These are phyloP conservation scores for Arion vulgaris DNA, from an alignment of 1,140 invertebrate species.

Conservation along the genomic window DNA sequence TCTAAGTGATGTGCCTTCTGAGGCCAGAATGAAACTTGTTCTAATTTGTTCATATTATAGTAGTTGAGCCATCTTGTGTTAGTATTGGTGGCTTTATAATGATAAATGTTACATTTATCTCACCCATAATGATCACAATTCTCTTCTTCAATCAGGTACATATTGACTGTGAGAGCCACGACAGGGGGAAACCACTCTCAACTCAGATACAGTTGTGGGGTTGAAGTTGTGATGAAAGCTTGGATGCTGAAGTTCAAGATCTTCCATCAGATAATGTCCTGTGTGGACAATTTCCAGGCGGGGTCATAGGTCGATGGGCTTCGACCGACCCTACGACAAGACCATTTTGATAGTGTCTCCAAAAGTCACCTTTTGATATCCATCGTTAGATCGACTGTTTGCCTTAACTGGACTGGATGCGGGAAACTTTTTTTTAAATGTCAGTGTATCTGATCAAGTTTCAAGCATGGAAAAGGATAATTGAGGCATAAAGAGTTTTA, in stretches of 20 bases:
- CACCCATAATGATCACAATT: not conserved
- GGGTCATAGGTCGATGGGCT: conserved; percentile 90
- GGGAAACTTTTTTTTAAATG: conserved; percentile 88
- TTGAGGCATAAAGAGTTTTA: conserved; percentile 86
- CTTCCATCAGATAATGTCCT: conserved; percentile 90
- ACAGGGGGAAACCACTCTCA: conserved; percentile 92
- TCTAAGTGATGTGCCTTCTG: no score
- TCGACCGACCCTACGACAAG: conserved; percentile 93
- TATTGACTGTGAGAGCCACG: conserved; percentile 88
- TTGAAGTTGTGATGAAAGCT: conserved; percentile 92
- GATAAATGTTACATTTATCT: no score
- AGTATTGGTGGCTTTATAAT: no score
- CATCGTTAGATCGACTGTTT: conserved; percentile 84
- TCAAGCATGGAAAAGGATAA: conserved; percentile 76
- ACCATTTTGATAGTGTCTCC: conserved; percentile 82
- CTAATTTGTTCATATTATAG: no score
- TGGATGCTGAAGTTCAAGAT: conserved; percentile 90
- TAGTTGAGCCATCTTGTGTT: no score
- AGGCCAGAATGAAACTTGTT: no score
- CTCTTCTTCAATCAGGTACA: conserved; percentile 77
- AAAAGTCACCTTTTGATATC: conserved; percentile 83
- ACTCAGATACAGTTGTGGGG: conserved; percentile 89
- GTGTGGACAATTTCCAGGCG: conserved; percentile 92
- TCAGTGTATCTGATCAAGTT: conserved; percentile 80
- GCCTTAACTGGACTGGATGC: conserved; percentile 87